Evolutionary conservation across 2,113 vertebrate genomes (phyloP).

Genomic region (Passer domesticus): DNA sequence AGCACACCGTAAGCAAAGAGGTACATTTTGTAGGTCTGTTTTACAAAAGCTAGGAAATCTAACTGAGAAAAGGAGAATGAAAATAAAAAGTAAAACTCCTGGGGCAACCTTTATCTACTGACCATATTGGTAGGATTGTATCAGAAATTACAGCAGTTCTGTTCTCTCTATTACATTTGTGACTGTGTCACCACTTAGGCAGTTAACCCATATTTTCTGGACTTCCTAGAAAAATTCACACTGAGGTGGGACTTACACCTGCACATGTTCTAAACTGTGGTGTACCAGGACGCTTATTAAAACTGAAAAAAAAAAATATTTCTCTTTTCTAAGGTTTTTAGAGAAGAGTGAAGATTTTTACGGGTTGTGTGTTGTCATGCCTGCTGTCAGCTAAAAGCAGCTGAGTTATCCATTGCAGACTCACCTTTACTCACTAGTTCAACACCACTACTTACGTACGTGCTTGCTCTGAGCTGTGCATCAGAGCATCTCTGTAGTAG

Average conservation of each 20-base stretch:
- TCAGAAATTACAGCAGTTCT: background rate
- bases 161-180: background rate
- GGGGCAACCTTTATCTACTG: background rate
- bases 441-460: background rate
- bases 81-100: background rate
- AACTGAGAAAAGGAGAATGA: background rate
- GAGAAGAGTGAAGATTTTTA: background rate
- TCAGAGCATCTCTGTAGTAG: background rate
- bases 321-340: background rate
- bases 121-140: background rate
- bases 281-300: background rate
- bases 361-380: background rate
- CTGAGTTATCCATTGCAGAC: background rate
- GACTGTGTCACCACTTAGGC: slow-evolving; percentile 1
- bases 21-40: background rate
- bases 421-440: background rate
- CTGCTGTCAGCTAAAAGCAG: background rate
- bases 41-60: background rate
- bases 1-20: background rate
- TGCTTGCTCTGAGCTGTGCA: background rate
- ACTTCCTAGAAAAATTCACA: background rate
- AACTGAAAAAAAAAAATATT: background rate
- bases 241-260: background rate
- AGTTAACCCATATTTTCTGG: background rate
- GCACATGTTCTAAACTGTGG: background rate